Base-by-base conservation (phyloP, 2,113 vertebrate species). In the Ranitomeya imitator region DNA sequence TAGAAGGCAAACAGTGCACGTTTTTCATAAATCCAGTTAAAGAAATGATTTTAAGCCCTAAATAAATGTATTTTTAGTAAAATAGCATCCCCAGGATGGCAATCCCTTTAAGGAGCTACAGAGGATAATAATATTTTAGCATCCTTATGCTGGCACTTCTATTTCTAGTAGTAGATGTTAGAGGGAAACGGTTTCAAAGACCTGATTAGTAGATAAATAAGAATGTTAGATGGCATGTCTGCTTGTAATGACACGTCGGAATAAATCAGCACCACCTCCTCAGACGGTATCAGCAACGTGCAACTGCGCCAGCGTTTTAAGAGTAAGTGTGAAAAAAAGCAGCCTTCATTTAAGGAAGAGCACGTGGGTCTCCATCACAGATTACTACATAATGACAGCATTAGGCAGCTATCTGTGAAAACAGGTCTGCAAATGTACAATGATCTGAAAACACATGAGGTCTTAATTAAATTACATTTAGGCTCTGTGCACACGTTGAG, bases 371-470 rank as follows among this genome's bases (percentile, higher is more conserved):
- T 78, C 81, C 67, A 21, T 77, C 79, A 63, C 37, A 84, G 82
- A 88, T 88, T 79, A 85, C 87, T 81, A 69, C 85, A 61, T 84
- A 88, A 88, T 88, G 87, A 88, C 82, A 88, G 82, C 82, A 88
- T 88, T 84, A 88, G 69, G 81, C 81, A 88, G 87, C 87, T 84
- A 88, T 88, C 87, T 88, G 87, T 88, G 87, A 88, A 88, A 88
- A 84, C 87, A 88, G 87, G 63, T 88, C 82, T 88, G 82, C 87
- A 88, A 88, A 84, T 88, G 87, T 85, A 88, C 73, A 78, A 85
- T 88, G 76, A 88, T 88, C 85, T 88, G 73, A 88, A 76, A 85
- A 88, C 87, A 84, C 82, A 85, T 69, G 67, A 77, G 87, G 73
- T 85, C 81, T 85, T 88, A 84, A 88, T 88, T 88, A 88, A 85